Base-by-base conservation (phyloP, 2,888 invertebrate species). In the Rambutsinella grinnellia region DNA sequence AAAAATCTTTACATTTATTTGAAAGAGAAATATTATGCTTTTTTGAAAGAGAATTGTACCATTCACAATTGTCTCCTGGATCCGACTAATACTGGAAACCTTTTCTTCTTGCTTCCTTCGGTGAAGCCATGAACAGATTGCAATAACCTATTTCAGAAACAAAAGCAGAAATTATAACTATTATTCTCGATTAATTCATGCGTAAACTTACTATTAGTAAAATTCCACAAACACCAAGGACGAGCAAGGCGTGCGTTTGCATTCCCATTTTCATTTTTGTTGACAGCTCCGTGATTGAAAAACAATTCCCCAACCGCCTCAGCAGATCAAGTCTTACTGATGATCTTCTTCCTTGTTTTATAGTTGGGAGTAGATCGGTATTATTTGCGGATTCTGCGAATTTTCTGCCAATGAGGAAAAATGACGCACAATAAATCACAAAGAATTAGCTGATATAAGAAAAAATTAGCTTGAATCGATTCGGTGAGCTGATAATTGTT, bases 21-120 rank as follows among this genome's bases (percentile, higher is more conserved):
- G 28, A 27, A 57, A 17, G 8, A 17, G 10, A 27, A 27, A 19
- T 44, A 44, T 5, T 60, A 19, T 21, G 36, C 23, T 60, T 26
- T 3, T 27, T 27, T 10, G 15, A 36, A 2, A 5, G 6, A 46
- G 13, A 47, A 47, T 21, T 19, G 13, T 70, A 76, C 76, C 76
- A 36, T 76, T 62, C 27, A 65, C 27, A 3, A 70, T 21, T 2
- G 65, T 47, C 65, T 70, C 65, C 23, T 65, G 58, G 54, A 76
- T 58, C 5, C 60, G 57, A 10, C 58, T 60, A 2, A 65, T 23
- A 36, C 36, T 49, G 5, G 27, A 13, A 17, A 56, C 63, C 13
- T 57, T 46, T 15, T 19, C 28, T 3, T 21, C 26, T 15, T 5
- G 24, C 27, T 17, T 46, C 21, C 47, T 62, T 3, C 49, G 17